A percentile compares a stretch with the other conserved stretches of the same genome.
Conservation (phyloP, 37 sponge, comb jelly and placozoan species). For the Hexactinellida sp. region DNA sequence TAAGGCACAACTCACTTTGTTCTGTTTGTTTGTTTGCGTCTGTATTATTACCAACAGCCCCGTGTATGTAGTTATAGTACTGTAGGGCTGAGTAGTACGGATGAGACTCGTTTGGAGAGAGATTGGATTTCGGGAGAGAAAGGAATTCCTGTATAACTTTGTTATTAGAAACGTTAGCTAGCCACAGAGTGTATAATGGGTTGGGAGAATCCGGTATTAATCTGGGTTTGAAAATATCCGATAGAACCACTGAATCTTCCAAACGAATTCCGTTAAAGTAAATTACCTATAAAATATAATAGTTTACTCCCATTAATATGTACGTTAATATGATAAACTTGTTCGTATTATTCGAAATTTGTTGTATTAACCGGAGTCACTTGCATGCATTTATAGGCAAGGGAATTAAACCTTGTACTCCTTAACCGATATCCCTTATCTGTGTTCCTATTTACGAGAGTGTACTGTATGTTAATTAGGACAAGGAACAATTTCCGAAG, state of each 20-base stretch:
- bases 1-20: neutral
- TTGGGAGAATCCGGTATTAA: neutral
- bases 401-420: no score
- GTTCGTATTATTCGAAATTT: no score
- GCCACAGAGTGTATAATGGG: neutral
- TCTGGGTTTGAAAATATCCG: neutral
- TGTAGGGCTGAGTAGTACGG: neutral
- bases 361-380: no score
- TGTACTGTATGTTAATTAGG: no score
- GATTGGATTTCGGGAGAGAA: neutral
- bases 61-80: slow-evolving; percentile 1
- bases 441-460: no score
- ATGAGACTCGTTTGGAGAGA: neutral
- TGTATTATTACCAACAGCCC: no score
- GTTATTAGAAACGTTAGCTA: neutral
- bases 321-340: no score
- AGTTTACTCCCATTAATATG: neutral
- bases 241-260: neutral
- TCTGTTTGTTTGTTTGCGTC: neutral
- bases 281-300: neutral
- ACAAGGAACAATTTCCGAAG: no score
- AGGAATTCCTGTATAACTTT: neutral
- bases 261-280: neutral
- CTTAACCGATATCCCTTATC: no score
- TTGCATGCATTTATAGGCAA: no score